Percentiles rank a stretch among this genome's conserved stretches.
These are phyloP conservation scores for Tenodera sinensis DNA, from an alignment of 2,888 invertebrate species.

Conservation along the genomic window DNA sequence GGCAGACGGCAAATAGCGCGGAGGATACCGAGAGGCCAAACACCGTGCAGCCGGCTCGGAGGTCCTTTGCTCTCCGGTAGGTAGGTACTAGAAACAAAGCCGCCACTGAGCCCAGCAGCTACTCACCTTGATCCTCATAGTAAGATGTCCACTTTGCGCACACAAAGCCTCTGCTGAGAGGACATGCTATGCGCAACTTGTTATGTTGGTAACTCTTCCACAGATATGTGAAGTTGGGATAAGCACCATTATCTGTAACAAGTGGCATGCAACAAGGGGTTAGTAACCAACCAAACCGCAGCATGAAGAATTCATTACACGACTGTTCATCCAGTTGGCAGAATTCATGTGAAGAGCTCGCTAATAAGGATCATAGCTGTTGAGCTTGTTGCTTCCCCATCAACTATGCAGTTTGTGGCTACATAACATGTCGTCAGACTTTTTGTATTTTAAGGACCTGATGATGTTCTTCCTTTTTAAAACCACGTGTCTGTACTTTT, in stretches of 20 bases:
- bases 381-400: too few species aligned
- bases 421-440: too few species aligned
- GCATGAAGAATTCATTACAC: not conserved
- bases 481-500: too few species aligned
- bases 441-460: too few species aligned
- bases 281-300: not conserved
- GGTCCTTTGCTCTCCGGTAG: too few species aligned
- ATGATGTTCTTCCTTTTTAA: too few species aligned
- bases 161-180: slow-evolving; percentile 54
- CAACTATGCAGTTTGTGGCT: too few species aligned
- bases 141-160: slow-evolving; percentile 62
- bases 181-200: slow-evolving; percentile 49
- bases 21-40: too few species aligned
- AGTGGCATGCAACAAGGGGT: not conserved
- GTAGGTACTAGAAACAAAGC: not conserved
- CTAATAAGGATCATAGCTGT: too few species aligned
- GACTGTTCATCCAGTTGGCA: not conserved
- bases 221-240: slow-evolving; percentile 59
- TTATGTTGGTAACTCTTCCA: slow-evolving; percentile 50
- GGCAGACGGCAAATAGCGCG: too few species aligned
- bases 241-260: slow-evolving; percentile 56
- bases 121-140: slow-evolving; percentile 36
- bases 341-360: not conserved
- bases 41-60: too few species aligned
- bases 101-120: not conserved